These are phyloP conservation scores for Agonopterix arenella DNA, from an alignment of 2,888 invertebrate genomes.

Conservation along the genomic window DNA sequence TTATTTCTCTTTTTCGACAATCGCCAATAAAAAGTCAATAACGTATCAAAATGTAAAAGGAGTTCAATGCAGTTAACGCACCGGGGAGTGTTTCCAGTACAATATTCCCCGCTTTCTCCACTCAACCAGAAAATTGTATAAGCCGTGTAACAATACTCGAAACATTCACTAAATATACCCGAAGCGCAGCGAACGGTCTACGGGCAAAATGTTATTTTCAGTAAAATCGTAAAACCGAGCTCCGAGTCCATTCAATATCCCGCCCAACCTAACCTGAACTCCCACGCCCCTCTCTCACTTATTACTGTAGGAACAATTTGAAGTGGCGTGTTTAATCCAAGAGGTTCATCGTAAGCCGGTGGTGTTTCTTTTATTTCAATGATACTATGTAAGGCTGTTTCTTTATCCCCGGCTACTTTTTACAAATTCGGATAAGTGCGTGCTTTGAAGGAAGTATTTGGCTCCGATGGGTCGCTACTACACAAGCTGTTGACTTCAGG, in stretches of 20 bases:
- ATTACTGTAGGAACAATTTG: not conserved
- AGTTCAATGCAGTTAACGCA: too few species aligned
- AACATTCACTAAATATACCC: slow-evolving; percentile 1
- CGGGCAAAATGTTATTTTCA: slow-evolving; percentile 6
- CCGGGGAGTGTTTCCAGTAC: too few species aligned
- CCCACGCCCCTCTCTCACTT: not conserved
- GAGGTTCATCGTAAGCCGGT: not conserved
- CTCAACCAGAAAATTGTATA: not conserved
- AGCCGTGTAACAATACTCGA: not conserved
- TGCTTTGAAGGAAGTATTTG: too few species aligned
- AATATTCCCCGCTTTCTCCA: too few species aligned
- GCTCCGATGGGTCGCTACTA: too few species aligned
- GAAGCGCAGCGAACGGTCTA: not conserved
- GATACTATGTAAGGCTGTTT: slow-evolving; percentile 4
- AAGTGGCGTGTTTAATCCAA: not conserved
- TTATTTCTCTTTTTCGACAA: too few species aligned
- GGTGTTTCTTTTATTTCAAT: slow-evolving; percentile 8
- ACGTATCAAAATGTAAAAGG: too few species aligned
- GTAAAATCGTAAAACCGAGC: slow-evolving; percentile 6
- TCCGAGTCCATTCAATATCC: slow-evolving; percentile 6
- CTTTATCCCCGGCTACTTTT: too few species aligned
- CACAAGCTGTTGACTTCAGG: too few species aligned
- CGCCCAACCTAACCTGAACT: not conserved
- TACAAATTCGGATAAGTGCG: too few species aligned
- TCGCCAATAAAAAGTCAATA: too few species aligned